Base-by-base conservation (phyloP, 1,140 invertebrate genomes). In the Sycophila sp. region DNA sequence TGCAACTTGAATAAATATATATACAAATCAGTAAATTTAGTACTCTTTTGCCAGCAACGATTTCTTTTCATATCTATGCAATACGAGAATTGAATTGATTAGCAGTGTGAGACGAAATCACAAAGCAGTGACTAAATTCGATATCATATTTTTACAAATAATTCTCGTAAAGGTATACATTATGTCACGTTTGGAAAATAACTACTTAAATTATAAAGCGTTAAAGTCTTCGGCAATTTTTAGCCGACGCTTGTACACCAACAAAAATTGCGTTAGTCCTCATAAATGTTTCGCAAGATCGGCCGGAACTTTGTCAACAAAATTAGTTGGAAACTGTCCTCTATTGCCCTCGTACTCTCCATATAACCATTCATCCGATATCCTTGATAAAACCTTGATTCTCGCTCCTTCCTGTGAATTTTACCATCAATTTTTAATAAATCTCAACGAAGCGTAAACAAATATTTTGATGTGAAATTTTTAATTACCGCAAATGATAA, bases 321-420 rank as follows among this genome's bases (percentile, higher is more conserved):
- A 96, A 86, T 92, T 92, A 5, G 90, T 85, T 66, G 94, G 95
- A 84, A 96, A 96, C 78, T 95, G 92, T 45, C 94, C 95, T 78
- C 84, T 89, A 62, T 85, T 85, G 24, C 89, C 90, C 53, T 89
- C 85, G 56, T 87, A 89, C 78, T 92, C 90, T 32, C 94, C 95
- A 76, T 89, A 93, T 15, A 94, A 87, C 95, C 95, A 96, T 73
- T 95, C 92, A 17, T 91, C 88, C 73, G 92, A 93, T 71, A 95
- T 87, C 84, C 89, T 89, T 60, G 90, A 89, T 49, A 92, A 81
- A 47, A 96, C 89, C 68, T 87, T 89, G 47, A 96, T 91, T 67
- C 87, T 87, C 75, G 93, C 91, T 22, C 93, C 93, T 76, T 89
- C 87, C 87, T 89, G 76, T 59, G 88, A 87, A 67, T 81, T 36